Conservation (phyloP, 2,888 invertebrate genomes). For the Chymomyza amoena region DNA sequence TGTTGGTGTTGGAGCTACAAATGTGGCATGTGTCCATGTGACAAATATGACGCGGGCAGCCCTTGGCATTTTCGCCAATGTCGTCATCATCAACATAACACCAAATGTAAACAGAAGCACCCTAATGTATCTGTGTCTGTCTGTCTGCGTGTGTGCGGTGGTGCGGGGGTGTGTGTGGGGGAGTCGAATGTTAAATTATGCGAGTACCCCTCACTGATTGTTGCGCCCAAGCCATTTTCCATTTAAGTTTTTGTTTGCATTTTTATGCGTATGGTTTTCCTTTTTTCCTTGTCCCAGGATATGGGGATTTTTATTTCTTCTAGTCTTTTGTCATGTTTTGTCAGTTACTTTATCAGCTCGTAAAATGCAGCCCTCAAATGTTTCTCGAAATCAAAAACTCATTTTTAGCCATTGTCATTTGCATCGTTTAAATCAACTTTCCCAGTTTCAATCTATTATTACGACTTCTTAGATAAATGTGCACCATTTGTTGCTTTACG, state of each 20-base stretch:
- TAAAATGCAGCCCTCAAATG: constrained; percentile 51
- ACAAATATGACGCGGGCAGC: constrained; percentile 61
- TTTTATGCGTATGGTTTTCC: constrained; percentile 2
- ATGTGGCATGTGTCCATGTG: constrained; percentile 64
- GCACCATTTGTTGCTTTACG: neutral
- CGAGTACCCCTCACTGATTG: constrained; percentile 10
- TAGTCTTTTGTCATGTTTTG: constrained; percentile 12
- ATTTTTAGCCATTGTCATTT: constrained; percentile 43
- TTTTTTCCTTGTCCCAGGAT: neutral
- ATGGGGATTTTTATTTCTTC: no score
- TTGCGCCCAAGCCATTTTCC: constrained; percentile 42
- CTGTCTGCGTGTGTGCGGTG: no score
- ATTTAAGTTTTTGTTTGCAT: constrained; percentile 7
- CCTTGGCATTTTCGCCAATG: neutral
- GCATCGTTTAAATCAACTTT: constrained; percentile 63
- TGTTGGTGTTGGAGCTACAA: constrained; percentile 23
- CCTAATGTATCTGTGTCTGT: neutral
- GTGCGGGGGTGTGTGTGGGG: neutral
- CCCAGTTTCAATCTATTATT: neutral
- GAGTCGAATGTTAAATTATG: constrained; percentile 5
- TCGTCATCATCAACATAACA: constrained; percentile 46
- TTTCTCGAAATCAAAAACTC: constrained; percentile 50
- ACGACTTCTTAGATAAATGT: neutral
- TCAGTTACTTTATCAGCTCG: constrained; percentile 55
- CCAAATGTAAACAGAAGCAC: constrained; percentile 63